Percentiles rank a stretch among this genome's conserved stretches.
These are phyloP conservation scores for Galemys pyrenaicus DNA, from an alignment of 2,113 vertebrate species.

Conservation along the genomic window DNA sequence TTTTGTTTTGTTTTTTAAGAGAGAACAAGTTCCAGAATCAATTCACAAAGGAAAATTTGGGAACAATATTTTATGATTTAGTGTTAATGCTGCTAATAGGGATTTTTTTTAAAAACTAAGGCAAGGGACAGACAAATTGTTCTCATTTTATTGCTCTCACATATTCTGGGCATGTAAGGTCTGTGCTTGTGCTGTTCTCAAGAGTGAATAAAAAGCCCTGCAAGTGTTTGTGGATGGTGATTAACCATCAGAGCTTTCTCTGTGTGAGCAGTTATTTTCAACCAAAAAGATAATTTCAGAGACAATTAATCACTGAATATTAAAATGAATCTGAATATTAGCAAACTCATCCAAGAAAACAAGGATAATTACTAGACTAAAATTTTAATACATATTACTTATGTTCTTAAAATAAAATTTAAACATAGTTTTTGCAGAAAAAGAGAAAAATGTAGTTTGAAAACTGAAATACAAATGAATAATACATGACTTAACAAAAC, in stretches of 20 bases:
- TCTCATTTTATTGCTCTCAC: slow-evolving; percentile 36
- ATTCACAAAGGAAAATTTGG: neutral
- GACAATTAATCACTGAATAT: slow-evolving; percentile 48
- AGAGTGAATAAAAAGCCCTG: neutral
- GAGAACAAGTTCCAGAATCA: neutral
- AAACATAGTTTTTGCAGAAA: slow-evolving; percentile 35
- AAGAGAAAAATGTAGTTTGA: slow-evolving; percentile 30
- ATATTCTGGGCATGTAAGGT: neutral
- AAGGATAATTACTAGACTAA: slow-evolving; percentile 13
- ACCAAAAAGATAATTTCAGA: slow-evolving; percentile 62
- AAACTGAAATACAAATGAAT: neutral
- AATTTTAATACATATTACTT: slow-evolving; percentile 47
- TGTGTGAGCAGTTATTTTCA: slow-evolving; percentile 40
- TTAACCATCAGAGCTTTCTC: slow-evolving; percentile 48
- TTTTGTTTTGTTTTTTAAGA: too few relatives aligned
- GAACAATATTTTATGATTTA: neutral
- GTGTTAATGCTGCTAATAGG: neutral
- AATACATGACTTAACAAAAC: neutral
- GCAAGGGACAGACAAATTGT: neutral
- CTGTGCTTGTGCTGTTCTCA: neutral
- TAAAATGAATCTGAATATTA: slow-evolving; percentile 67
- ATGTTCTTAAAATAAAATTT: slow-evolving; percentile 25
- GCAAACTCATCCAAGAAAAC: slow-evolving; percentile 45
- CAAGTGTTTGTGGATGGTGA: slow-evolving; percentile 36
- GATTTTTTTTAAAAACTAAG: neutral